Evolutionary conservation across 92 coral and sea anemone species (phyloP).

Genomic region (Pocillopora meandrina): DNA sequence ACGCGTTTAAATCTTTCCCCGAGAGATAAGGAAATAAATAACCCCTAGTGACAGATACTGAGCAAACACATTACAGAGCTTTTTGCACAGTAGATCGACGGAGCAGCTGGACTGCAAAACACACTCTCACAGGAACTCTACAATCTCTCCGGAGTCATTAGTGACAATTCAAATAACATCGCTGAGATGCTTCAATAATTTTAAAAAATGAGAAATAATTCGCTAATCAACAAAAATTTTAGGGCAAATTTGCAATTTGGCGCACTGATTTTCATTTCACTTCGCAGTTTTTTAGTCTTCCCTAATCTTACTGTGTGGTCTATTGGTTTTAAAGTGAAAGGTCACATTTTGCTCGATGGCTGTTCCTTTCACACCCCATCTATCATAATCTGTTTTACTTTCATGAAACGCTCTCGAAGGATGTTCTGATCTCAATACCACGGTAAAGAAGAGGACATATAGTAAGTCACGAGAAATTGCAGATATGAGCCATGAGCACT

Average conservation of each 20-base stretch:
- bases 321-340: slow-evolving; percentile 39
- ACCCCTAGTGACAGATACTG: slow-evolving; percentile 88
- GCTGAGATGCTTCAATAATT: slow-evolving; percentile 20
- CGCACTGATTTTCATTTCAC: neutral
- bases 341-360: slow-evolving; percentile 29
- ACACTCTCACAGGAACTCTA: slow-evolving; percentile 82
- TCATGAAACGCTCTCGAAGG: slow-evolving; percentile 16
- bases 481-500: slow-evolving; percentile 48
- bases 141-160: slow-evolving; percentile 40
- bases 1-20: slow-evolving; percentile 63
- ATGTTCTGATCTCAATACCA: slow-evolving; percentile 35
- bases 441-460: slow-evolving; percentile 32
- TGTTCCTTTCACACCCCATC: slow-evolving; percentile 38
- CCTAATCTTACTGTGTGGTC: slow-evolving; percentile 46
- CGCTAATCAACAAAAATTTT: slow-evolving; percentile 25
- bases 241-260: slow-evolving; percentile 6
- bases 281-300: slow-evolving; percentile 3
- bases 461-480: slow-evolving; percentile 25
- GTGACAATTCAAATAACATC: slow-evolving; percentile 34
- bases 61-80: slow-evolving; percentile 89
- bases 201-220: slow-evolving; percentile 30
- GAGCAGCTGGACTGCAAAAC: slow-evolving; percentile 76
- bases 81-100: slow-evolving; percentile 62
- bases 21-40: slow-evolving; percentile 83
- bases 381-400: slow-evolving; percentile 24